Percentiles rank a stretch among this genome's conserved stretches.
Evolutionary conservation across 2,888 invertebrate species (phyloP).

Genomic region (Hemicrepidius hirtus): DNA sequence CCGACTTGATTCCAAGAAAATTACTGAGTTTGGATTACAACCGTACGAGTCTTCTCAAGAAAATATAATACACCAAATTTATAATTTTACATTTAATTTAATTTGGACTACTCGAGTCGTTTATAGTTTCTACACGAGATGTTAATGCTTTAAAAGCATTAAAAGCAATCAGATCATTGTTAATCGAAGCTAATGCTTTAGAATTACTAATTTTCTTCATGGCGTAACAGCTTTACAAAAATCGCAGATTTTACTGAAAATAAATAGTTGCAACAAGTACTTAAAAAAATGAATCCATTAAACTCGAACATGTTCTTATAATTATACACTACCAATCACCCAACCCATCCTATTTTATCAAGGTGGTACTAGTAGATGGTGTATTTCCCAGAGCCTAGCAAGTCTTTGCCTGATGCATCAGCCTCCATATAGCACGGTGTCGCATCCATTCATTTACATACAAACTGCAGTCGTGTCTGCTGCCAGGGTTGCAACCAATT

Average conservation of each 20-base stretch:
- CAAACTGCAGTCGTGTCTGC: constrained; percentile 64
- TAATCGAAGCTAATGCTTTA: not conserved
- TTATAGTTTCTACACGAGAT: too few relatives aligned
- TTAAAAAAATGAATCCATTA: constrained; percentile 31
- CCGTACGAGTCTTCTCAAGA: too few relatives aligned
- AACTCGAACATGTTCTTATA: constrained; percentile 37
- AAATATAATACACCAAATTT: too few relatives aligned
- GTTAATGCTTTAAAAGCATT: not conserved
- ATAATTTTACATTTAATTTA: too few relatives aligned
- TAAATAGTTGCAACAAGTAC: not conserved
- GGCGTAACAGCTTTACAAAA: constrained; percentile 3
- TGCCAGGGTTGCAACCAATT: constrained; percentile 58
- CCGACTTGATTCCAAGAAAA: too few relatives aligned
- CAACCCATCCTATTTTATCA: constrained; percentile 44
- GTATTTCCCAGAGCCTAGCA: constrained; percentile 43
- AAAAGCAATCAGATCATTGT: not conserved
- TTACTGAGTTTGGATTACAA: too few relatives aligned
- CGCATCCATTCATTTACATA: constrained; percentile 65
- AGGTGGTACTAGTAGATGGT: constrained; percentile 29
- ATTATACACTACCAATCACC: constrained; percentile 28
- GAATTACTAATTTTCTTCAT: constrained; percentile 14
- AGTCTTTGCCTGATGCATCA: constrained; percentile 57
- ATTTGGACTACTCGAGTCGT: too few relatives aligned
- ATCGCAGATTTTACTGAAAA: not conserved
- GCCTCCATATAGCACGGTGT: constrained; percentile 61